Evolutionary conservation across 1,140 invertebrate species (phyloP).

Genomic region (Microplitis mediator): DNA sequence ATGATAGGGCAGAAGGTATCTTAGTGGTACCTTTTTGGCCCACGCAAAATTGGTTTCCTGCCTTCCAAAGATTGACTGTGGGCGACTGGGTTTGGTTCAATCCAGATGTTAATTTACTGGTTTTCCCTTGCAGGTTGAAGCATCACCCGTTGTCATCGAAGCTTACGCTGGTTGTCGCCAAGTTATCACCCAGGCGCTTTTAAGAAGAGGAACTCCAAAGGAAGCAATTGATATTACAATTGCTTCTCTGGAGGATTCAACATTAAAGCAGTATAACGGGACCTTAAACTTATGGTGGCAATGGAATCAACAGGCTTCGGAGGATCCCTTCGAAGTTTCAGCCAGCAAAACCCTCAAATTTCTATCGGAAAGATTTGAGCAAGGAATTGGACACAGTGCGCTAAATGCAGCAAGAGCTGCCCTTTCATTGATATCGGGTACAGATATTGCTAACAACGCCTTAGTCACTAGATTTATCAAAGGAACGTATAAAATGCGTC

Average conservation of each 20-base stretch:
- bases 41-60: conserved; percentile 29
- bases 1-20: conserved; percentile 34
- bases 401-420: conserved; percentile 32
- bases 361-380: conserved; percentile 32
- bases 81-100: conserved; percentile 8
- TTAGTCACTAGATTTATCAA: conserved; percentile 28
- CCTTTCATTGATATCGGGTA: conserved; percentile 28
- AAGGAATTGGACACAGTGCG: conserved; percentile 32
- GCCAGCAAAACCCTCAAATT: conserved; percentile 29
- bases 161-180: conserved; percentile 23
- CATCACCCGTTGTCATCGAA: conserved; percentile 22
- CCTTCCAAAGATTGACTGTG: conserved; percentile 16
- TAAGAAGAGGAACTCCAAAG: conserved; percentile 16
- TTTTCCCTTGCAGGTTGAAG: conserved; percentile 21
- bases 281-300: conserved; percentile 44
- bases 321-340: conserved; percentile 27
- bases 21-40: conserved; percentile 39
- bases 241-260: conserved; percentile 39
- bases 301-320: conserved; percentile 32
- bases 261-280: conserved; percentile 42
- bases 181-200: conserved; percentile 28
- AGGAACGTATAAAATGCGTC: conserved; percentile 31
- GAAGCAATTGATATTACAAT: conserved; percentile 36
- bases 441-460: conserved; percentile 21
- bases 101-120: conserved; percentile 19